These are phyloP conservation scores for Leptinotarsa tumamoca DNA, from an alignment of 2,888 invertebrate genomes.

Conservation along the genomic window DNA sequence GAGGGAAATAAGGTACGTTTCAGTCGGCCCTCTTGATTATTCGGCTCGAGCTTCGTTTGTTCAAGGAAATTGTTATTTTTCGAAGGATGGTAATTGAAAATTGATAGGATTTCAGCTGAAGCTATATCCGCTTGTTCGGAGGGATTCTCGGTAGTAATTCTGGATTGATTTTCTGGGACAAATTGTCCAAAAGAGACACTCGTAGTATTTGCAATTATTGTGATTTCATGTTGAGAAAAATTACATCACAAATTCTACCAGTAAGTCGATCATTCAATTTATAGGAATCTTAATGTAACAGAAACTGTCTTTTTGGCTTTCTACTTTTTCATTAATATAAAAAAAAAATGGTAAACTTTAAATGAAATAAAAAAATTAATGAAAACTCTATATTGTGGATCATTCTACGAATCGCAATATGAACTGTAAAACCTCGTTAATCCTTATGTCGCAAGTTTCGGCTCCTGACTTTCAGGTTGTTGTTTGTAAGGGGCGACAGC, in stretches of 20 bases:
- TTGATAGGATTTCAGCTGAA: constrained; percentile 23
- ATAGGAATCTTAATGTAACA: too few relatives aligned
- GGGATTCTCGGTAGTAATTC: background rate
- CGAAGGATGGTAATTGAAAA: constrained; percentile 21
- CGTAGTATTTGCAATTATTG: background rate
- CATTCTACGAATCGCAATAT: too few relatives aligned
- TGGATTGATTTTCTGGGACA: background rate
- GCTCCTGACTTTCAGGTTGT: too few relatives aligned
- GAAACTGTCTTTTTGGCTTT: too few relatives aligned
- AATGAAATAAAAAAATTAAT: too few relatives aligned
- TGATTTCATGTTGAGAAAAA: background rate
- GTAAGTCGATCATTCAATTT: background rate
- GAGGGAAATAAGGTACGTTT: background rate
- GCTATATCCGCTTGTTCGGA: background rate
- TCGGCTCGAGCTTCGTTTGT: constrained; percentile 16
- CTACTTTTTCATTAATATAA: too few relatives aligned
- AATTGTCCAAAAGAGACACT: background rate
- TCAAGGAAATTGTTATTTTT: constrained; percentile 20
- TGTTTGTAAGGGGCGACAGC: too few relatives aligned
- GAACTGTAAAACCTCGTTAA: too few relatives aligned
- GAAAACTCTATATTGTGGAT: too few relatives aligned
- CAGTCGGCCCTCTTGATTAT: constrained; percentile 12
- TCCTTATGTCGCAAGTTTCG: too few relatives aligned
- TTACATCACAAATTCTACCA: background rate
- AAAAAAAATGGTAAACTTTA: too few relatives aligned